phyloP scores from a whole-genome alignment of 1,140 invertebrate species.

The Eumaeus atala region DNA sequence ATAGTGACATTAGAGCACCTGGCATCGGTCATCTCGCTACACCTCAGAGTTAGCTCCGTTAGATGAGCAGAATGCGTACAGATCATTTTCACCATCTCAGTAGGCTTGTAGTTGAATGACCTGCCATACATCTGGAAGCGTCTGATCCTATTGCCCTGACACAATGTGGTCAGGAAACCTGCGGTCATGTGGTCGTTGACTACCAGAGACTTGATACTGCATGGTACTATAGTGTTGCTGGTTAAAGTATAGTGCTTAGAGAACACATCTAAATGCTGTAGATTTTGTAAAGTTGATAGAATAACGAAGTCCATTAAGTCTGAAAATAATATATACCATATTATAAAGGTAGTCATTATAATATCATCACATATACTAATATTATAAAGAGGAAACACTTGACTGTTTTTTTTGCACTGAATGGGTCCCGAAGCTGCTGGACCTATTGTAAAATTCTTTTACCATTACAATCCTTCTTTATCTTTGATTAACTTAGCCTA shows the following conservation, averaged over 20 bases:
- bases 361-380: too few species aligned
- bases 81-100: constrained; percentile 22
- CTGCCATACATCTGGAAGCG: constrained; percentile 35
- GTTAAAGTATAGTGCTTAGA: constrained; percentile 13
- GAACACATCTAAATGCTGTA: constrained; percentile 34
- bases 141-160: not conserved
- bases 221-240: not conserved
- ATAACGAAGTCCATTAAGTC: constrained; percentile 14
- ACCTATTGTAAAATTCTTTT: too few species aligned
- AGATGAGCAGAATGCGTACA: constrained; percentile 16
- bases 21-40: constrained; percentile 23
- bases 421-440: too few species aligned
- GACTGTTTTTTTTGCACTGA: too few species aligned
- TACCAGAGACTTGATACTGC: constrained; percentile 23
- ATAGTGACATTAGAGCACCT: constrained; percentile 12
- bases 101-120: constrained; percentile 17
- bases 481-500: too few species aligned
- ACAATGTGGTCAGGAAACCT: constrained; percentile 17
- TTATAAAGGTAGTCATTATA: not conserved
- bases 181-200: constrained; percentile 23
- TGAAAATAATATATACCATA: constrained; percentile 14
- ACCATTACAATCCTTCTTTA: too few species aligned
- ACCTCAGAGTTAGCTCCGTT: constrained; percentile 30
- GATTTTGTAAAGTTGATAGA: constrained; percentile 20
- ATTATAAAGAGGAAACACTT: too few species aligned